These are phyloP conservation scores for Bucorvus abyssinicus DNA, from an alignment of 2,797 vertebrate genomes.

Conservation along the genomic window DNA sequence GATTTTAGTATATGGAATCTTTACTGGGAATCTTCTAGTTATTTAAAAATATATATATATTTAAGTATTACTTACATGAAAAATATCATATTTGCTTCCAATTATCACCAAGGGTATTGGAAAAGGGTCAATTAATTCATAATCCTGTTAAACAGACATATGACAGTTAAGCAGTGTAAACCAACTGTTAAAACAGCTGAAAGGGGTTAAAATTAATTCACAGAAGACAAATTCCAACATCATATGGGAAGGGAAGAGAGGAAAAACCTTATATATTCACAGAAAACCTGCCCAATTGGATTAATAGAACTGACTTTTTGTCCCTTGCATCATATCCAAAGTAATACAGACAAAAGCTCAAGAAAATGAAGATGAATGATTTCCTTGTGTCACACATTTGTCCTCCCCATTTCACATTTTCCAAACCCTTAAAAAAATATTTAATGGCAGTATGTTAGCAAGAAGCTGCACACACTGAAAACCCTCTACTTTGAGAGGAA, in stretches of 20 bases:
- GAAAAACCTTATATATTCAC: neutral
- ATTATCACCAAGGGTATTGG: constrained; percentile 91
- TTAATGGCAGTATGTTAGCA: neutral
- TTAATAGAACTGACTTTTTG: neutral
- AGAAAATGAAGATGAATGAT: neutral
- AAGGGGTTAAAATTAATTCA: neutral
- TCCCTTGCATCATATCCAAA: neutral
- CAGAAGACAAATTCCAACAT: neutral
- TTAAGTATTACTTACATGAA: constrained; percentile 83
- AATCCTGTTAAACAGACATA: constrained; percentile 81
- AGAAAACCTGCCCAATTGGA: neutral
- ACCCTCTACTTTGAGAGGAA: neutral
- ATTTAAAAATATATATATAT: neutral
- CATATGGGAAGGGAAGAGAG: neutral
- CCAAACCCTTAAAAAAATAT: neutral
- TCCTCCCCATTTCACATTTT: neutral
- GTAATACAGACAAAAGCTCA: neutral
- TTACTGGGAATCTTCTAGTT: neutral
- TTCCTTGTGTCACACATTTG: neutral
- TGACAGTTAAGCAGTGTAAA: neutral
- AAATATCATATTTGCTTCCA: constrained; percentile 95
- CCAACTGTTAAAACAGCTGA: neutral
- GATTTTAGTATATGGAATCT: neutral
- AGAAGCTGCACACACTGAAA: neutral
- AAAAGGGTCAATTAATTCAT: constrained; percentile 91